These are phyloP conservation scores for Megaceryle maxima DNA, from an alignment of 2,113 vertebrate genomes.

Conservation along the genomic window DNA sequence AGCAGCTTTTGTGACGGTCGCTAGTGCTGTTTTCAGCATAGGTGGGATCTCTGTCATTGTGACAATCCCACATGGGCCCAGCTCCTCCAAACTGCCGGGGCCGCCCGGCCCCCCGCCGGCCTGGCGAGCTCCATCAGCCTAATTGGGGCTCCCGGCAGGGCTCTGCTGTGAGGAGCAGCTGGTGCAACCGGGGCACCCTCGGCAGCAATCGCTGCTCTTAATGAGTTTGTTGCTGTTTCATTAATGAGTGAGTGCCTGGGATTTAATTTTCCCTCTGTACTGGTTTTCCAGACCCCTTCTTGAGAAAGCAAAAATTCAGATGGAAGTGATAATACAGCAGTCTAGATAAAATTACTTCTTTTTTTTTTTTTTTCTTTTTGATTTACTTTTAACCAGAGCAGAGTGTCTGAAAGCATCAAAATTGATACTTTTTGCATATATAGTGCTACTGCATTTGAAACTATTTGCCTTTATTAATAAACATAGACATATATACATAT, in stretches of 20 bases:
- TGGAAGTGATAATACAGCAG: fast-evolving
- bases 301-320: not conserved
- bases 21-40: fast-evolving
- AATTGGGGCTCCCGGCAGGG: not conserved
- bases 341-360: not conserved
- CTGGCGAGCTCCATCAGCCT: not conserved
- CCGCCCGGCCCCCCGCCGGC: not conserved
- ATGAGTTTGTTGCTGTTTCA: not conserved
- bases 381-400: not conserved
- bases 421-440: not conserved
- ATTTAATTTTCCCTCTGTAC: not conserved
- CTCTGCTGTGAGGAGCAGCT: not conserved
- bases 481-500: not conserved
- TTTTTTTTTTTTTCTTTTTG: not conserved
- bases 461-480: not conserved
- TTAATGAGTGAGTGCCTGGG: not conserved
- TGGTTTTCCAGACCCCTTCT: not conserved
- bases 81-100: not conserved
- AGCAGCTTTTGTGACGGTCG: fast-evolving
- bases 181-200: not conserved
- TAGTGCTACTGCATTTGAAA: not conserved
- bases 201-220: not conserved
- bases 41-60: not conserved
- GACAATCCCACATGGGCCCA: not conserved
- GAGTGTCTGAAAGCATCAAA: not conserved